Evolutionary conservation across 2,888 invertebrate species (phyloP), one percentile per base, ranked within the genome.

Genomic region (Hyppa rectilinea): DNA sequence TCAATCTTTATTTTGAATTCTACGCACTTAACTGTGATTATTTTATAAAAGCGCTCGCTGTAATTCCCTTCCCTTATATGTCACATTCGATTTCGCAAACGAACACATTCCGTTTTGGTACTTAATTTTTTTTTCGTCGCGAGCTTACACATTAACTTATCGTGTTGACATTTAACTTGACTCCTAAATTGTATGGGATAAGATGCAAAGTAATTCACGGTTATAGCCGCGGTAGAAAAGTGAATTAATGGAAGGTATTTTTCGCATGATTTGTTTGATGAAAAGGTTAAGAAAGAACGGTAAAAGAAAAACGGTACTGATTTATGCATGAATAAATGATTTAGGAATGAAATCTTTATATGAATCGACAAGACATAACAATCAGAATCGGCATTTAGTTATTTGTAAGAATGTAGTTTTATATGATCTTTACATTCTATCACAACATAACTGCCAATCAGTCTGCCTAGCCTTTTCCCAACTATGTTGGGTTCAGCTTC

Each of bases 121-220:
- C 53, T 63, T 80, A 68, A 7, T 67, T 12, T 34, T 75, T 80
- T 79, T 77, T 63, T 59, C 55, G 29, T 31, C 47, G 34, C n/a
- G 4, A 43, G 38, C 50, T 56, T 62, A 79, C 49, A 49, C 43
- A 70, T 74, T 60, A 66, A 58, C 53, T 49, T 52, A 53, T 64
- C 68, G 40, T 60, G 75, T 77, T 75, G 80, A 75, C 63, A 68
- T 80, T 77, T 63, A 77, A 75, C 75, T 75, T 60, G 47, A 17
- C 75, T 47, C 20, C 59, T 20, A 68, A 77, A 80, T 77, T 77
- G 68, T 75, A 68, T 52, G 59, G 55, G 56, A 55, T 72, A 58
- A 52, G 60, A 49, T n/a, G 49, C 56, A 6, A 56, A 40, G 71
- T 70, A 74, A 80, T 78, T 81, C 68, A 61, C 38, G 58, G 61